Percentiles rank a stretch among this genome's conserved stretches.
phyloP scores from a whole-genome alignment of 2,888 invertebrate genomes.

The Trachelus tabidus region DNA sequence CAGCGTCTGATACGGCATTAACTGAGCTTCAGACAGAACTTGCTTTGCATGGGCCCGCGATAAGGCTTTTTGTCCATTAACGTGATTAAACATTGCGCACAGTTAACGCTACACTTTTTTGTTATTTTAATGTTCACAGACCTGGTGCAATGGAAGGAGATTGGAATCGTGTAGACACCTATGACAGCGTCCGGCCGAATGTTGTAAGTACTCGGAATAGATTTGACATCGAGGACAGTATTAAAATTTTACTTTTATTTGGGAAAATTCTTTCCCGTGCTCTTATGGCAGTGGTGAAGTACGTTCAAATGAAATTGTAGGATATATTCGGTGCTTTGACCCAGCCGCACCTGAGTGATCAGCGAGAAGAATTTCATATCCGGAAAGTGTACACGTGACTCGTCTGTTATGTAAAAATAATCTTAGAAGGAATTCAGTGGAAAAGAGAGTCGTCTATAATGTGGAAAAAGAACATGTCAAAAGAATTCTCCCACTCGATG shows the following conservation, averaged over 20 bases:
- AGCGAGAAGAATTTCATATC: neutral
- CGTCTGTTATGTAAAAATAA: neutral
- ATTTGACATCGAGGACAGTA: neutral
- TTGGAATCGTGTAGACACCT: neutral
- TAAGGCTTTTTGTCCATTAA: constrained; percentile 58
- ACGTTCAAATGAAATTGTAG: neutral
- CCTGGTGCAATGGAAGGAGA: neutral
- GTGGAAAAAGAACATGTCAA: neutral
- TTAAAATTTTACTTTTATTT: neutral
- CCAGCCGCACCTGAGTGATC: neutral
- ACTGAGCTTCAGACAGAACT: constrained; percentile 28
- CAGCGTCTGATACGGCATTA: constrained; percentile 40
- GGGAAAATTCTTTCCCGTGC: neutral
- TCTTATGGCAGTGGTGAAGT: neutral
- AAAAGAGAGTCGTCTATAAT: neutral
- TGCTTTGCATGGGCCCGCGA: constrained; percentile 47
- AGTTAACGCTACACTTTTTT: constrained; percentile 23
- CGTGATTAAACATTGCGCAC: constrained; percentile 52
- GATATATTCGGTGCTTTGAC: neutral
- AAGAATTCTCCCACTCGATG: neutral
- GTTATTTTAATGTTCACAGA: neutral
- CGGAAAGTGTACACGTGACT: neutral
- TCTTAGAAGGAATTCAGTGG: neutral
- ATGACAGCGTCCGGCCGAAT: neutral
- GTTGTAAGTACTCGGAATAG: neutral